These are phyloP conservation scores for Coracopsis vasa DNA, from an alignment of 2,113 vertebrate genomes.

Conservation along the genomic window DNA sequence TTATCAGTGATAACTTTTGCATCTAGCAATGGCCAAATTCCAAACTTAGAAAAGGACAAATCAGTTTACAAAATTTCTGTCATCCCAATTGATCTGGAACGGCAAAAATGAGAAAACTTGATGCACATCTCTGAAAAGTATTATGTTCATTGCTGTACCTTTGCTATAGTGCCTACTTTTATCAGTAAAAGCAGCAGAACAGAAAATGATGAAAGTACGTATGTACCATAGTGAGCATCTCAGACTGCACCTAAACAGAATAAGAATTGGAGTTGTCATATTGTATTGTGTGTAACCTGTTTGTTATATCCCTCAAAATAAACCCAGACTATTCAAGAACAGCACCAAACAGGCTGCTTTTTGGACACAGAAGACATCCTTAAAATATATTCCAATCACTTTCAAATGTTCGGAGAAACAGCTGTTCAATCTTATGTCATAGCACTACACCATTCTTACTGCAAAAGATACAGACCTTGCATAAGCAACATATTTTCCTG, in stretches of 20 bases:
- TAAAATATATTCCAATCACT: constrained; percentile 3
- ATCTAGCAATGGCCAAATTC: neutral
- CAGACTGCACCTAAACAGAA: neutral
- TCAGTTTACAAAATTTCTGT: neutral
- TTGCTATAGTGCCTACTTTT: neutral
- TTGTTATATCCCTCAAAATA: constrained; percentile 7
- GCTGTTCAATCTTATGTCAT: constrained; percentile 10
- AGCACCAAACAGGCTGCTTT: neutral
- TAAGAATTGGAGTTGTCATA: neutral
- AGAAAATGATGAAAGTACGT: neutral
- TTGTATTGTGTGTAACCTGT: neutral
- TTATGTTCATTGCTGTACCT: neutral
- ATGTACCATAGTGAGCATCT: neutral
- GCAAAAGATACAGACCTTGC: constrained; percentile 29
- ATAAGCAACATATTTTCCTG: constrained; percentile 36
- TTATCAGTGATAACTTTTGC: neutral
- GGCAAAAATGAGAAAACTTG: neutral
- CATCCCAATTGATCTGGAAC: neutral
- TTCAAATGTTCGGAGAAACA: neutral
- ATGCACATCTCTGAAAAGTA: neutral
- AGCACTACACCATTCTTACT: neutral
- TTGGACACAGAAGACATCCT: neutral
- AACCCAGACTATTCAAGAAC: neutral
- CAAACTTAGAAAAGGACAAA: neutral
- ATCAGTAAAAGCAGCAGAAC: neutral